Conservation (phyloP, 2,113 vertebrate genomes). For the Marmota flaviventris region DNA sequence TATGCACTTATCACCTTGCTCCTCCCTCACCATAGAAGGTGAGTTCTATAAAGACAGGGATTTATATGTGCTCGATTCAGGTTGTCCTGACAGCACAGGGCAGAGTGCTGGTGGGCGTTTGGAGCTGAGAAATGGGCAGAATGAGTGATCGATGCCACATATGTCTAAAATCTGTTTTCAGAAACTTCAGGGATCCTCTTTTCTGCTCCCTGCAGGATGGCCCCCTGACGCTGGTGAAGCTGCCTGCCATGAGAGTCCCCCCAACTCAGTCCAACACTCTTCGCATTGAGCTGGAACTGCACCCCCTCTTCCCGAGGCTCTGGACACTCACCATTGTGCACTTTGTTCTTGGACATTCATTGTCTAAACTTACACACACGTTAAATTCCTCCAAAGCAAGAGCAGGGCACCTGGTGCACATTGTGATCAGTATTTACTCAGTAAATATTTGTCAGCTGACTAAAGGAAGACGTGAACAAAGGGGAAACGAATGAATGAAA, state of each 20-base stretch:
- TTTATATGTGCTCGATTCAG: neutral
- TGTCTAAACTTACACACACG: neutral
- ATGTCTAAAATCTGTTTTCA: neutral
- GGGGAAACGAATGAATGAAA: neutral
- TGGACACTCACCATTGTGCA: rapidly evolving
- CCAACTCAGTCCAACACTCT: too few species aligned
- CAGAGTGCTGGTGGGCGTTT: neutral
- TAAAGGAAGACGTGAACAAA: neutral
- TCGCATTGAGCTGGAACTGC: too few species aligned
- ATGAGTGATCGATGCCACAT: neutral
- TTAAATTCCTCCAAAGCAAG: neutral
- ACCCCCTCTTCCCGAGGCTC: neutral
- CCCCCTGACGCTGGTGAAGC: rapidly evolving
- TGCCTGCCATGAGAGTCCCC: neutral
- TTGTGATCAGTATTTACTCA: neutral
- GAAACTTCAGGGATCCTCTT: neutral
- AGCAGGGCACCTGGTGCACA: too few species aligned
- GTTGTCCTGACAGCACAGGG: rapidly evolving
- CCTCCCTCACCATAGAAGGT: neutral
- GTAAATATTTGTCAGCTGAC: neutral
- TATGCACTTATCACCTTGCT: neutral
- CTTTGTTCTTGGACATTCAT: neutral
- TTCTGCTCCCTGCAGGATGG: neutral
- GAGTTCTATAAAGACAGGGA: neutral
- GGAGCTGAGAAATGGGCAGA: neutral